Evolutionary conservation across 2,113 vertebrate species (phyloP).

Genomic region (Eonycteris spelaea): DNA sequence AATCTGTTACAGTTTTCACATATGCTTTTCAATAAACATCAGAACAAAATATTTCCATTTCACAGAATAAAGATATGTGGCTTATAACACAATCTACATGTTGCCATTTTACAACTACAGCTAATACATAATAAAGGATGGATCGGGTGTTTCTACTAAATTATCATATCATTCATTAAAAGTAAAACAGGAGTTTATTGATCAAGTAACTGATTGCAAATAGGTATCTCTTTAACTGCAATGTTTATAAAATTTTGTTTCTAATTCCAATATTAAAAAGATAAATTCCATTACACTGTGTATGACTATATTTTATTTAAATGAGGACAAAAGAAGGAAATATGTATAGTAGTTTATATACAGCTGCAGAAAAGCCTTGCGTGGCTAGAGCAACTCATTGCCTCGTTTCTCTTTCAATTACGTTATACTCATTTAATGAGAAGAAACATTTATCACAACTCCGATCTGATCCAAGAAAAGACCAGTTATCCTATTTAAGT

Average conservation of each 20-base stretch:
- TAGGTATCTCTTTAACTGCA: neutral
- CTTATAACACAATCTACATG: neutral
- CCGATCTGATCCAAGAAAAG: slow-evolving; percentile 57
- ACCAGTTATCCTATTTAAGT: neutral
- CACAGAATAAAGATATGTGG: neutral
- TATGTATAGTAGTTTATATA: neutral
- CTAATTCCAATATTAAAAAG: neutral
- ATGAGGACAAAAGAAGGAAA: neutral
- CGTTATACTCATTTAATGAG: neutral
- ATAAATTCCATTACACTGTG: neutral
- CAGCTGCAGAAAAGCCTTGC: neutral
- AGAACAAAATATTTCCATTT: slow-evolving; percentile 8
- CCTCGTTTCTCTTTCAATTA: slow-evolving; percentile 3
- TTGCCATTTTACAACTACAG: neutral
- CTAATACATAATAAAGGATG: neutral
- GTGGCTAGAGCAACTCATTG: neutral
- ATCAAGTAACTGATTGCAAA: neutral
- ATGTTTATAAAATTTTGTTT: neutral
- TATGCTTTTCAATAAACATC: neutral
- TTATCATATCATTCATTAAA: neutral
- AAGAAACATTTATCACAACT: slow-evolving; percentile 20
- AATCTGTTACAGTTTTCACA: neutral
- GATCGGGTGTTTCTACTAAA: neutral
- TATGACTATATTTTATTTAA: slow-evolving; percentile 5
- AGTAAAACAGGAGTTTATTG: neutral